Base-by-base conservation (phyloP, 2,113 vertebrate species). In the Cyphomyrus plagiostoma region DNA sequence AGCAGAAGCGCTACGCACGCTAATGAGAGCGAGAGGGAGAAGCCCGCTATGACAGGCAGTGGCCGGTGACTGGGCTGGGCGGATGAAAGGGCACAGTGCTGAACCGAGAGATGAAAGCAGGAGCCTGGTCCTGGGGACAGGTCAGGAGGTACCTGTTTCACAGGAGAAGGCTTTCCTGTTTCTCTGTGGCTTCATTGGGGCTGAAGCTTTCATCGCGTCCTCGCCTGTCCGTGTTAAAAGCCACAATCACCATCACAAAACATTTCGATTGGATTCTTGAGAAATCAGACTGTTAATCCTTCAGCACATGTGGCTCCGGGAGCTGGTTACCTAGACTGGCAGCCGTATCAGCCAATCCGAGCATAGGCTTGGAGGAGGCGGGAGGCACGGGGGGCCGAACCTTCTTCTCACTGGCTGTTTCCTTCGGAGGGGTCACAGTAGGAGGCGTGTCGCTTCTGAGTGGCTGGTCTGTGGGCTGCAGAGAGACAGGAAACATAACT, bases 131-230 rank as follows among this genome's bases (percentile, higher is more conserved):
- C 35, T 82, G 48, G n/a, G 85, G 82, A 49, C 35, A 88, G 7
- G n/a, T n/a, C 39, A 13, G 26, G 30, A 21, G 23, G n/a, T 94
- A 95, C 95, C 95, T 94, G 94, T 91, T 9, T 96, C 95, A 90
- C 94, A 96, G 1, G 95, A 96, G 93, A 95, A 91, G 1, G 95
- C 93, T 90, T 96, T 96, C 50, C 95, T 94, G 93, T 93, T 94
- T 82, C 95, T 94, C 87, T 94, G 94, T 10, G 95, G 95, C 89
- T 96, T 96, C 58, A 92, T 89, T 19, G 95, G 95, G 0, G 94
- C 94, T 89, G 93, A 93, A 91, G 92, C 92, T 92, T 94, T 92
- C 56, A 91, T 80, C 48, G 92, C 94, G 90, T 96, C 95, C 0
- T 95, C 95, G 87, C 94, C 95, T 95, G 86, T 45, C 26, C 30